Percentiles rank a stretch among this genome's conserved stretches.
Conservation (phyloP, 2,113 vertebrate genomes). For the Cyprinodon brontotheroides region DNA sequence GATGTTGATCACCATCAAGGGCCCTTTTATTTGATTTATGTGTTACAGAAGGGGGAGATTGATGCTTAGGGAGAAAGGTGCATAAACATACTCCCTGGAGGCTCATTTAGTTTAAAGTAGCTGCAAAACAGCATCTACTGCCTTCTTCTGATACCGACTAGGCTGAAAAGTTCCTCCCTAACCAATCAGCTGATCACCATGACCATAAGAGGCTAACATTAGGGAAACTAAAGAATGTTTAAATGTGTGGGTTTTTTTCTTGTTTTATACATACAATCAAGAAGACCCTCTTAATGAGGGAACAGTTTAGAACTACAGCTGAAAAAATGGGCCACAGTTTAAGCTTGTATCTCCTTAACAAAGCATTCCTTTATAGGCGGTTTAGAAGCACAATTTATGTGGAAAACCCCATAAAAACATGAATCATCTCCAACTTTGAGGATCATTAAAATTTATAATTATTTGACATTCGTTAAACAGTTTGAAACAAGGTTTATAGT, state of each 20-base stretch:
- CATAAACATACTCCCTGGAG: background rate
- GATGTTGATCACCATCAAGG: background rate
- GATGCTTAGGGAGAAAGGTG: background rate
- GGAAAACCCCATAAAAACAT: background rate
- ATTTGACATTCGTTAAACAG: too few relatives aligned
- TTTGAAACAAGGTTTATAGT: too few relatives aligned
- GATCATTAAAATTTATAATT: background rate
- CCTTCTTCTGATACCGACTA: background rate
- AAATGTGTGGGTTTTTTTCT: background rate
- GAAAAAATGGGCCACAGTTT: background rate
- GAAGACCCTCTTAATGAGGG: background rate
- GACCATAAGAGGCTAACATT: constrained; percentile 7
- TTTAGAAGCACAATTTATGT: background rate
- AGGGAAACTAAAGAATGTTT: background rate
- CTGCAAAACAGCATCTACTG: background rate
- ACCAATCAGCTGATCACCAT: background rate
- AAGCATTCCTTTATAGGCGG: background rate
- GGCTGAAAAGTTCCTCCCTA: background rate
- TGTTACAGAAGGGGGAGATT: background rate
- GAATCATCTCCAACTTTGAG: background rate
- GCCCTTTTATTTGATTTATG: background rate
- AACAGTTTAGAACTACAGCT: background rate
- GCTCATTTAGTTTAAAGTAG: background rate
- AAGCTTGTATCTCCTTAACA: background rate
- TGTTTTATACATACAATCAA: background rate